Base-by-base conservation (phyloP, 2,797 vertebrate species). In the Nyctalus aviator region DNA sequence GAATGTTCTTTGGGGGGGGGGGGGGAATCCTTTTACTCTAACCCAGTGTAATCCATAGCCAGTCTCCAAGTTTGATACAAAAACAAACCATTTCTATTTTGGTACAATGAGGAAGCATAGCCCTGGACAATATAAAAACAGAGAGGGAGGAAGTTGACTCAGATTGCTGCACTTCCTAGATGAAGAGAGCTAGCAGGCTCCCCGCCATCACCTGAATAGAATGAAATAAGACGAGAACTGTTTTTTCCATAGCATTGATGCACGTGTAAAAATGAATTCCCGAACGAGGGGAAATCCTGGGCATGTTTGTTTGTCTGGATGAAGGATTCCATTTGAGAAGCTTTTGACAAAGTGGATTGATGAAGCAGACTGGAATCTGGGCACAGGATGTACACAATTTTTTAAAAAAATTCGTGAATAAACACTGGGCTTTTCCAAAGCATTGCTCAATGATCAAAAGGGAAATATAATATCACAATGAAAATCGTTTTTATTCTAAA, bases 1-100 rank as follows among this genome's bases (percentile, higher is more conserved):
- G 91, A 92, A 90, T 78, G 77, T 86, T 92, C n/a, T 71, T 82
- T 25, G n/a, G 30, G 55, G 44, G 9, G 44, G 10, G 27, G 32
- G 53, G 37, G n/a, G 92, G 88, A 72, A 62, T 32, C 55, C 46
- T 85, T 85, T 90, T 68, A 68, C 37, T 4, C 46, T 46, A 73
- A 82, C 66, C 8, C 44, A 76, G 50, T 81, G 59, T 92, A 93
- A 92, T 82, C 96, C 87, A 92, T 35, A 90, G 88, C 66, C 27
- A 68, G 69, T 94, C 88, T 96, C 94, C 93, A 94, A 95, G 94
- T 95, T 6, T 78, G 88, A 75, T 68, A 93, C 71, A 90, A 93
- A 96, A 97, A 96, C 95, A 97, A 95, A 81, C 79, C 82, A 69
- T 71, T 96, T 92, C 96, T 97, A 95, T 97, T 97, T 96, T 93